phyloP scores from a whole-genome alignment of 92 coral and sea anemone genomes.

The Zoanthus solanderi region DNA sequence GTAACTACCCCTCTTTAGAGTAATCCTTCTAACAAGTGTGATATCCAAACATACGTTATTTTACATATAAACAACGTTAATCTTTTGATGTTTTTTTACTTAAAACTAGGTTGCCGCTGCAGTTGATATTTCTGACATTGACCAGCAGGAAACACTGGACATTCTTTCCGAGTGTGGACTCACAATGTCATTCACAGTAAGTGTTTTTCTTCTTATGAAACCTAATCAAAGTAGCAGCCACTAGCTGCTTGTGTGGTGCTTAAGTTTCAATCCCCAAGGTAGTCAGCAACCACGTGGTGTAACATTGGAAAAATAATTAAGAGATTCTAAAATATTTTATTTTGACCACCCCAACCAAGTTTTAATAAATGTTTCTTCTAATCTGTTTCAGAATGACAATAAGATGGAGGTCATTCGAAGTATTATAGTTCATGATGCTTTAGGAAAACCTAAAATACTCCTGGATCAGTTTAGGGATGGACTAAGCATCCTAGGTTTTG shows the following conservation, averaged over 20 bases:
- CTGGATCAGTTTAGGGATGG: slow-evolving; percentile 75
- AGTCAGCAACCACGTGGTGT: background rate
- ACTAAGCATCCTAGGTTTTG: slow-evolving; percentile 55
- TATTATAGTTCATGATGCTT: slow-evolving; percentile 46
- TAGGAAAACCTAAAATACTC: slow-evolving; percentile 31
- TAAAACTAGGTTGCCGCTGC: slow-evolving; percentile 52
- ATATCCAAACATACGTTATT: background rate
- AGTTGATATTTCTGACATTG: slow-evolving; percentile 51
- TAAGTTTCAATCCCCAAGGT: background rate
- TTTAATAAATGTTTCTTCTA: background rate
- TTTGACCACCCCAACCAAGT: background rate
- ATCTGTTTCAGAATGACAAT: slow-evolving; percentile 33
- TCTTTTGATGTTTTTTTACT: background rate
- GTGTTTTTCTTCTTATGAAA: background rate
- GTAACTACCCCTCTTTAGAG: background rate
- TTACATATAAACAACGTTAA: background rate
- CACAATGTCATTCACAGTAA: slow-evolving; percentile 58
- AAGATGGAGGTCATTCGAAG: slow-evolving; percentile 45
- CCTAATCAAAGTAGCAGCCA: background rate
- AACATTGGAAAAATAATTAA: background rate
- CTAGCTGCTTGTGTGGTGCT: background rate
- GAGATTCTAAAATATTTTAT: background rate
- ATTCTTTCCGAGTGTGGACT: slow-evolving; percentile 71
- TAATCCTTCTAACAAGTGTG: background rate
- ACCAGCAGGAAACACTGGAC: slow-evolving; percentile 34